Evolutionary conservation across 30 jellyfish, hydroid and myxozoan species (phyloP), one percentile per base, ranked within the genome.

Genomic region (Aurelia aurita complex sp. Pacific): DNA sequence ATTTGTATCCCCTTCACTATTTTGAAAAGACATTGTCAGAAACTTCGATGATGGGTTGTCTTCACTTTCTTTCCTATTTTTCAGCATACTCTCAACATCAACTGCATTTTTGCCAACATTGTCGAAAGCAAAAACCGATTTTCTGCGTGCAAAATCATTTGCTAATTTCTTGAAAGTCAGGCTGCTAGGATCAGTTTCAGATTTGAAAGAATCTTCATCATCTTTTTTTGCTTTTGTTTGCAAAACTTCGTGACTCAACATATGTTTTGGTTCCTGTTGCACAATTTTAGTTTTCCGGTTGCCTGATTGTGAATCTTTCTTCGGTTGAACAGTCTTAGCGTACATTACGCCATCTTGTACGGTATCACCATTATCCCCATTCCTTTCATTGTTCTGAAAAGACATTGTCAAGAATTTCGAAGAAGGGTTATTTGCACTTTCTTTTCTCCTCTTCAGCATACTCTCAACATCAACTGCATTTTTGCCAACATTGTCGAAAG

Each of bases 1-100:
- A 40, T 40, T 40, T 40, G 4, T 9, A 7, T 10, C 36, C 77
- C 53, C 77, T 67, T 67, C 46, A 7, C 40, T 19, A 5, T 52
- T 51, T 67, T 81, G 83, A 34, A 33, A 81, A 8, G 83, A 81
- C 18, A 81, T 29, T 5, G 90, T 32, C 23, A 81, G 38, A 57
- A 81, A 81, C 68, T 81, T 81, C 46, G 65, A 74, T 15, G 90
- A 66, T 57, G 90, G 90, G n/a, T 67, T 6, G 29, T 42, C 16
- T 69, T 81, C 83, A 52, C 90, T 81, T 46, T 51, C 68, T 55
- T 81, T 81, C 51, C 90, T 67, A 53, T 83, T 81, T 32, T 68
- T 67, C 82, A 81, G 36, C 51, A 69, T 15, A 0, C 54, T 17
- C 6, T 68, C 76, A 29, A 81, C 90, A 81, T 67, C 52, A 1